Evolutionary conservation across 1,140 invertebrate genomes (phyloP), one percentile per base, ranked within the genome.

Genomic region (Neodiprion virginianus): DNA sequence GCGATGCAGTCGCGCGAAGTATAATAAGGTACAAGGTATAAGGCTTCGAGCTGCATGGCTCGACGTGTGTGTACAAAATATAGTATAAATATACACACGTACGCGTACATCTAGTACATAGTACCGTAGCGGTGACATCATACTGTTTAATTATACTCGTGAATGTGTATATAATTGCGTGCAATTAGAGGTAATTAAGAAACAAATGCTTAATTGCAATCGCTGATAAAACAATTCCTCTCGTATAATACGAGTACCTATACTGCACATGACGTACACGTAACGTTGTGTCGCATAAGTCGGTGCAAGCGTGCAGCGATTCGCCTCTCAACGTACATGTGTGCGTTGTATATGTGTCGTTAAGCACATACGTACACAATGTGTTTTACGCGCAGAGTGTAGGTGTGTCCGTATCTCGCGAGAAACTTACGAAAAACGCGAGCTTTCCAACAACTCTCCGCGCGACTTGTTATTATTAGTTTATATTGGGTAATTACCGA

Each of bases 161-260:
- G 28, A 40, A 40, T 40, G 28, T 40, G 28, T 40, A 40, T 40
- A 71, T 85, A 86, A 87, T 86, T 85, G 81, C 78, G 76, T 76
- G 74, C 83, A 82, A 86, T 86, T 86, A 86, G 80, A 74, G 75
- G 72, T 77, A 79, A 85, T 86, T 82, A 83, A 86, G 83, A 79
- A 81, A 81, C 79, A 82, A 83, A 85, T 79, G 79, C 79, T 82
- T 84, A 83, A 86, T 87, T 82, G 82, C 72, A 74, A 71, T 75
- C 70, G 67, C 73, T 71, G 76, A 77, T 78, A 75, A 72, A 53
- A 75, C 23, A 80, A 69, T 74, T 74, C 53, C 69, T 17, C 68
- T 70, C 70, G 28, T 75, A 66, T 73, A 74, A 23, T 75, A 76
- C 76, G 72, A 11, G n/a, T 61, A 61, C 53, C 10, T 73, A 71